Base-by-base conservation (phyloP, 2,113 vertebrate species). In the Phyllostomus hastatus region DNA sequence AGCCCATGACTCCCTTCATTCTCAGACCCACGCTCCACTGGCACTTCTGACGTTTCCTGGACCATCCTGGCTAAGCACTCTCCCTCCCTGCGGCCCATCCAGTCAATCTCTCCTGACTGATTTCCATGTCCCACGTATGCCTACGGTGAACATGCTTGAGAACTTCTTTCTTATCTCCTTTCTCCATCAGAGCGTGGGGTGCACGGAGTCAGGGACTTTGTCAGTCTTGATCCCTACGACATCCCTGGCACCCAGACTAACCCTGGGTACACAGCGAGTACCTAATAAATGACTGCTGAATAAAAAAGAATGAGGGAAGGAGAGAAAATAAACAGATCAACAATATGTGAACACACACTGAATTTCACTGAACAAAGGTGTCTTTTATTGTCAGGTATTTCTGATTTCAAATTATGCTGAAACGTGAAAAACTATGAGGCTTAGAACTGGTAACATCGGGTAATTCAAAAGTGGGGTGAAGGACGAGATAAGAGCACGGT, bases 121-220 rank as follows among this genome's bases (percentile, higher is more conserved):
- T 28, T 28, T 31, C 7, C 0, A 6, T 33, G 43, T 7, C 54
- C 52, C 26, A 0, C 1, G 0, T 0, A 12, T 0, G 4, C 72
- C 54, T 26, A 15, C 15, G 4, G 2, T 11, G n/a, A 48, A 73
- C 4, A 19, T 1, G 3, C 38, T 26, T 14, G 8, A 69, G 20
- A 9, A 24, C 12, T 12, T 5, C 16, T 73, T 59, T 38, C 16
- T 24, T 5, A 66, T 11, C 78, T 50, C 87, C 50, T 64, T 64
- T 28, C 26, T 26, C 46, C n/a, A 17, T 28, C 11, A 80, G 24
- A 20, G n/a, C 1, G 14, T 6, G 41, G 61, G 64, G 19, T 17
- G 43, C 17, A 4, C 2, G 41, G 33, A 24, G 41, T 26, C 52
- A 24, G 41, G 33, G 82, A 78, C 14, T 76, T 76, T 48, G 73